Evolutionary conservation across 2,797 vertebrate genomes (phyloP), one percentile per base, ranked within the genome.

Genomic region (Neostethus bicornis): DNA sequence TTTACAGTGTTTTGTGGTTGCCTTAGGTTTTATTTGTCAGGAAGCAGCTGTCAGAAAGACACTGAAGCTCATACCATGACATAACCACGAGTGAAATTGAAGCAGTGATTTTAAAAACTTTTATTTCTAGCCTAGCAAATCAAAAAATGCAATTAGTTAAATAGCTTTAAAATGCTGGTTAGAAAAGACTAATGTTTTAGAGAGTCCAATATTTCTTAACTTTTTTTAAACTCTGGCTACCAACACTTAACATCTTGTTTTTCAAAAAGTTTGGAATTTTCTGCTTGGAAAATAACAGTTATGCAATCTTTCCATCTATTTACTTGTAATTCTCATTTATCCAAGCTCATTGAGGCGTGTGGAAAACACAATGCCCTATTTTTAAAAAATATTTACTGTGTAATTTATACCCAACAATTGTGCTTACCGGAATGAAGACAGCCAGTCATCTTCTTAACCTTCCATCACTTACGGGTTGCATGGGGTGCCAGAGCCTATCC

Each of bases 171-270:
- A 41, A 20, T 19, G 19, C 11, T 32, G 28, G 11, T 24, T 31
- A 19, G 14, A 10, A 42, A 39, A 25, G 25, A 46, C 45, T 39
- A 42, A 48, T 35, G 12, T 61, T 41, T 21, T 2, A 17, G 13
- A 3, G 6, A 19, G 47, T 48, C 21, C 31, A n/a, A 14, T 51
- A 31, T 50, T 24, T n/a, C n/a, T 56, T 48, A 63, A 1, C 32
- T 6, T n/a, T 10, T 34, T 35, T 39, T 21, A 44, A 53, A 37
- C 26, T 14, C 7, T 43, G 29, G 43, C 26, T 23, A 26, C 26
- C 14, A 32, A 43, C 17, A 12, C 13, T 34, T 34, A 10, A n/a
- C n/a, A 20, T 29, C 28, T n/a, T 52, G 16, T 42, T 16, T 12
- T 20, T 13, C 25, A 17, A 4, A 26, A 29, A 29, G 9, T 34